Base-by-base conservation (phyloP, 2,888 invertebrate species). In the Thumatha senex region DNA sequence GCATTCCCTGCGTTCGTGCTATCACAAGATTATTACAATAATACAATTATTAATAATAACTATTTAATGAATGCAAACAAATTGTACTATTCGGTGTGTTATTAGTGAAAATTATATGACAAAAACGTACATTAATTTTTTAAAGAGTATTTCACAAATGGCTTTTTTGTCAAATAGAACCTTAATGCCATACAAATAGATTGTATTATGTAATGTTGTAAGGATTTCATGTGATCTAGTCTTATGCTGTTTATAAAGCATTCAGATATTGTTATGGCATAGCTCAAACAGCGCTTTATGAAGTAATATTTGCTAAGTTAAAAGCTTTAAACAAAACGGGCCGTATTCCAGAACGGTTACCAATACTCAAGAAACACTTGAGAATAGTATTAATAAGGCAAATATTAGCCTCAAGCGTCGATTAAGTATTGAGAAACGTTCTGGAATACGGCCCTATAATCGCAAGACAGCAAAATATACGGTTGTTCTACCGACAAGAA, bases 51-150 rank as follows among this genome's bases (percentile, higher is more conserved):
- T 55, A 63, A 53, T 61, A 61, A 62, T 56, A 62, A 61, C 55
- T 61, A 68, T 10, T 54, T 50, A 54, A 63, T 67, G 68, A 82
- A 81, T 78, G 78, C 78, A 77, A 78, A 74, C 69, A 61, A 66
- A 74, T 85, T 85, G 84, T 84, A 84, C 85, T 85, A 74, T 80
- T 74, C 61, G 80, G 77, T 78, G 77, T 78, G 55, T 67, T 57
- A 56, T 59, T 51, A 59, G 60, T 64, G 58, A 42, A 53, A 61
- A 56, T 50, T 54, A 56, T 63, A 35, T 11, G 57, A 58, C 54
- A 47, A 52, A 53, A 56, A 58, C 52, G 46, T 61, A 58, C 54
- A 59, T 56, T 56, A 48, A 38, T 54, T 56, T 58, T 55, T 57
- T 58, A 13, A 52, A 56, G 67, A 67, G 58, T 60, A 58, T 63